Evolutionary conservation across 1,140 invertebrate species (phyloP).

Genomic region (Spodoptera litura): DNA sequence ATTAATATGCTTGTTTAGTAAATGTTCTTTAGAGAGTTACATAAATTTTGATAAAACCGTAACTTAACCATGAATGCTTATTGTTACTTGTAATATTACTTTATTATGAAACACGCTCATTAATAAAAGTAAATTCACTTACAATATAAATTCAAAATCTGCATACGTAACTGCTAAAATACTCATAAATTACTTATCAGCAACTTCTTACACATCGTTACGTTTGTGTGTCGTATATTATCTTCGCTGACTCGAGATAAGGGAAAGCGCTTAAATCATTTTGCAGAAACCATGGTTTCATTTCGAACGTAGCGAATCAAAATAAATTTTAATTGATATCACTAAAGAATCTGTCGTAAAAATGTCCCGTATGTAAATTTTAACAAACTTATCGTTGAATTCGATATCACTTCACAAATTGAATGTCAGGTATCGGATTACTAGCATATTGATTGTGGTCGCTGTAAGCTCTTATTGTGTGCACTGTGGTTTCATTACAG

Average conservation of each 20-base stretch:
- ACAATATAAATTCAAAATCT: slow-evolving; percentile 3
- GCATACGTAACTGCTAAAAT: slow-evolving; percentile 6
- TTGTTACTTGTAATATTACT: no score
- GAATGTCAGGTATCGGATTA: slow-evolving; percentile 53
- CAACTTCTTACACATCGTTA: slow-evolving; percentile 13
- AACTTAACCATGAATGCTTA: no score
- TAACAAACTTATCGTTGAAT: slow-evolving; percentile 11
- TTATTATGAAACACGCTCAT: neutral
- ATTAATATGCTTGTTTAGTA: slow-evolving; percentile 4
- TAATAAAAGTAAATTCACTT: neutral
- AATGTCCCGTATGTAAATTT: slow-evolving; percentile 27
- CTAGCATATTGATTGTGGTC: slow-evolving; percentile 52
- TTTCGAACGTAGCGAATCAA: neutral
- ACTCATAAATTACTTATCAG: slow-evolving; percentile 28
- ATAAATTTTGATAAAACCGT: no score
- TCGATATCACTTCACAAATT: slow-evolving; percentile 45
- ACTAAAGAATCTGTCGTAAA: slow-evolving; percentile 17
- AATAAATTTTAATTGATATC: slow-evolving; percentile 32
- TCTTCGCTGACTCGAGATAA: slow-evolving; percentile 14
- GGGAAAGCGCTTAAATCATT: slow-evolving; percentile 12
- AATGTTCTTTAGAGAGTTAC: neutral
- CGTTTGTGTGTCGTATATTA: slow-evolving; percentile 14
- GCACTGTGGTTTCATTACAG: slow-evolving; percentile 62
- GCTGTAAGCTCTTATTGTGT: slow-evolving; percentile 35
- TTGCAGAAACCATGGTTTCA: neutral